phyloP scores from a whole-genome alignment of 1,140 invertebrate genomes.

The Drosophila sechellia region DNA sequence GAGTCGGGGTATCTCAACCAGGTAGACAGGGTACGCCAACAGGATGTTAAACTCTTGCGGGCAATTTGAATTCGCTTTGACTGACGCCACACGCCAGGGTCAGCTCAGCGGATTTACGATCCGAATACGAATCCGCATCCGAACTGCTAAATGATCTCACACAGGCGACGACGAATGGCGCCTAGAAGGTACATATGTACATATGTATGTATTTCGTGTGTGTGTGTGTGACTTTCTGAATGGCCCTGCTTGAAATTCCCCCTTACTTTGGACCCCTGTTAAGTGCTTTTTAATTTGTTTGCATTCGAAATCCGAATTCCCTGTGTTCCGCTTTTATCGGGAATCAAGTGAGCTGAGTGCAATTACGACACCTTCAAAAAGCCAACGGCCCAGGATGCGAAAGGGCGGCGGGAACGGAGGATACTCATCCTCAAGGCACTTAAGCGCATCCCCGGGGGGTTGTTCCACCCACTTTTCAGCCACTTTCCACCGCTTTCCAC shows the following conservation, averaged over 20 bases:
- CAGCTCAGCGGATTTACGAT: slow-evolving; percentile 64
- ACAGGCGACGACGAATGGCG: slow-evolving; percentile 29
- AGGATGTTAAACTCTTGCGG: slow-evolving; percentile 33
- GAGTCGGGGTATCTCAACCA: background rate
- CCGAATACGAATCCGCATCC: background rate
- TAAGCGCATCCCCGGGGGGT: slow-evolving; percentile 71
- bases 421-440: slow-evolving; percentile 56
- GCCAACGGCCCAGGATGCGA: slow-evolving; percentile 42
- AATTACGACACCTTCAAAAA: slow-evolving; percentile 82
- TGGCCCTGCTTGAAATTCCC: background rate
- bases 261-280: slow-evolving; percentile 37
- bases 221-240: too few relatives aligned
- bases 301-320: slow-evolving; percentile 54
- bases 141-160: slow-evolving; percentile 40
- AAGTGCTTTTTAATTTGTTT: slow-evolving; percentile 83
- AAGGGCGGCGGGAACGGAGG: background rate
- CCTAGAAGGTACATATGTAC: slow-evolving; percentile 27
- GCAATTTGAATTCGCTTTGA: slow-evolving; percentile 71
- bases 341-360: slow-evolving; percentile 74
- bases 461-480: slow-evolving; percentile 22
- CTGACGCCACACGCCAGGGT: slow-evolving; percentile 74
- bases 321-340: slow-evolving; percentile 63
- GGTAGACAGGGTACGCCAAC: slow-evolving; percentile 27
- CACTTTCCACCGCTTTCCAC: slow-evolving; percentile 10
- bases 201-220: too few relatives aligned